These are phyloP conservation scores for Plodia interpunctella DNA, from an alignment of 1,140 invertebrate genomes.

Conservation along the genomic window DNA sequence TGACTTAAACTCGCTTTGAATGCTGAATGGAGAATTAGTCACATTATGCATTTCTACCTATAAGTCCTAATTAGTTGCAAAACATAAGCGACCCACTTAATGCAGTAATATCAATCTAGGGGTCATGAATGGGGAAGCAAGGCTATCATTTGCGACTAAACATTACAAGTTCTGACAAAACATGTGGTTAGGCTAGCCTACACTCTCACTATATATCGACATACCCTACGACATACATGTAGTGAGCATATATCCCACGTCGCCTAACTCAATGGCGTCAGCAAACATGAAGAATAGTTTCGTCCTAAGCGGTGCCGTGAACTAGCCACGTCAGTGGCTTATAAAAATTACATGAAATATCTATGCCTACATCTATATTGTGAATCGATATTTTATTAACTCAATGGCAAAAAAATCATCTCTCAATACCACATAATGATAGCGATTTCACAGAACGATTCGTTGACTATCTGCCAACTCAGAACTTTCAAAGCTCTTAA, in stretches of 20 bases:
- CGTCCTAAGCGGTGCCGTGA: not conserved
- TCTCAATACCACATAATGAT: not conserved
- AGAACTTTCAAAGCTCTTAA: not conserved
- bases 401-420: not conserved
- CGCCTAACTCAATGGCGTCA: too few relatives aligned
- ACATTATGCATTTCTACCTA: constrained; percentile 23
- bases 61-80: not conserved
- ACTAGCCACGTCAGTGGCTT: too few relatives aligned
- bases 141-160: not conserved
- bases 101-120: not conserved
- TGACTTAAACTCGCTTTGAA: constrained; percentile 32
- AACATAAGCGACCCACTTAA: not conserved
- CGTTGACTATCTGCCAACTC: constrained; percentile 3
- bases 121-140: not conserved
- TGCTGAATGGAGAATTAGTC: constrained; percentile 35
- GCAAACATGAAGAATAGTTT: not conserved
- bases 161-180: too few relatives aligned
- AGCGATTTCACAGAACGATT: not conserved
- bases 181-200: too few relatives aligned
- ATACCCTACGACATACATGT: too few relatives aligned
- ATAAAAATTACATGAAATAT: not conserved
- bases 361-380: not conserved
- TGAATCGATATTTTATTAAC: not conserved
- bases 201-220: too few relatives aligned
- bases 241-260: too few relatives aligned